These are phyloP conservation scores for Acanthurus lineatus DNA, from an alignment of 2,797 vertebrate genomes.

Conservation along the genomic window DNA sequence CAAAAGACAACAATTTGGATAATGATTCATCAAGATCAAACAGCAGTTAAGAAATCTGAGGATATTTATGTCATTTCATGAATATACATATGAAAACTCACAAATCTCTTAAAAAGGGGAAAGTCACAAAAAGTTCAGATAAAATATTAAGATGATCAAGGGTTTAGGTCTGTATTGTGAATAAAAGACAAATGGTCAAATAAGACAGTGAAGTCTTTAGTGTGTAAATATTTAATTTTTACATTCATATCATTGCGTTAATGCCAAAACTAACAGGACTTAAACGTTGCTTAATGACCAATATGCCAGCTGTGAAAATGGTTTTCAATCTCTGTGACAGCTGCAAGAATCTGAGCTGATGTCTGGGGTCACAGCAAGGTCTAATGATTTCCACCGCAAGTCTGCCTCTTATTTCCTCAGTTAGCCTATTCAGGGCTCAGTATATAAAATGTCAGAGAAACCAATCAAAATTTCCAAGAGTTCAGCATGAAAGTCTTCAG, in stretches of 20 bases:
- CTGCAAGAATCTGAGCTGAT: not conserved
- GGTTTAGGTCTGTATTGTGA: not conserved
- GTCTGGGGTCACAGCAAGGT: not conserved
- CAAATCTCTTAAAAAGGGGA: not conserved
- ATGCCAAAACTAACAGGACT: not conserved
- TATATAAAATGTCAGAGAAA: not conserved
- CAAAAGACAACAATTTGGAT: slow-evolving; percentile 8
- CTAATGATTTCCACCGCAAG: too few relatives aligned
- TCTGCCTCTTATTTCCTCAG: too few relatives aligned
- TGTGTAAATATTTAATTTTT: not conserved
- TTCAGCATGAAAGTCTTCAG: not conserved
- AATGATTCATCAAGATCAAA: slow-evolving; percentile 4
- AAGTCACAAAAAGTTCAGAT: slow-evolving; percentile 19
- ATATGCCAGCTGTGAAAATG: not conserved
- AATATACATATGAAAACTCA: slow-evolving; percentile 14
- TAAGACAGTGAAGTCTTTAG: not conserved
- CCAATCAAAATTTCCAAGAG: not conserved
- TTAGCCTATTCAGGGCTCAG: not conserved
- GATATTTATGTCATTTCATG: slow-evolving; percentile 10
- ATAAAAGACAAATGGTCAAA: not conserved
- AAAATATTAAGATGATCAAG: not conserved
- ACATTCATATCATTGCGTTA: not conserved
- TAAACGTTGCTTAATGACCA: not conserved
- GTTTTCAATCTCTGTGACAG: not conserved
- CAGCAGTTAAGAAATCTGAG: not conserved